These are phyloP conservation scores for Ctena decussata DNA, from an alignment of 2,888 invertebrate genomes.

Conservation along the genomic window DNA sequence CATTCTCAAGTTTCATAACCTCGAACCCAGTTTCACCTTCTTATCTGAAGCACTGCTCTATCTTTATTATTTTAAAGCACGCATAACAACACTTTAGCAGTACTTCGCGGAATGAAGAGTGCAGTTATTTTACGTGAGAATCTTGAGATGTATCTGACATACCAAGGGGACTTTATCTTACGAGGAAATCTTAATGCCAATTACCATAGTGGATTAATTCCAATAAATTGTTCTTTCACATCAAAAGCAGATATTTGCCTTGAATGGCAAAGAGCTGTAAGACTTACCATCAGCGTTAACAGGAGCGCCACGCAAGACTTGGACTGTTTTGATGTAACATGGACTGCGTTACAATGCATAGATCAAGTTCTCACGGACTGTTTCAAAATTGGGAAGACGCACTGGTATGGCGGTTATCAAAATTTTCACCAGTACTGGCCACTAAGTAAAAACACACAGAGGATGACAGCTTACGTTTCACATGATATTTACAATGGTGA, in stretches of 20 bases:
- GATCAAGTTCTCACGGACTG: conserved; percentile 74
- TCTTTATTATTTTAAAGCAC: too few species aligned
- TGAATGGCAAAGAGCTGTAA: conserved; percentile 36
- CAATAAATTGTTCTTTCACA: not conserved
- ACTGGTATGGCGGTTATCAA: conserved; percentile 96
- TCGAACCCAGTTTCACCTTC: too few species aligned
- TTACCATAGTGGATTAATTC: not conserved
- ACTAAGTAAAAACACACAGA: conserved; percentile 88
- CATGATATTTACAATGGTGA: conserved; percentile 72
- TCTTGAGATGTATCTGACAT: not conserved
- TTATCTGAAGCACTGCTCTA: too few species aligned
- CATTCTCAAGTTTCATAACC: too few species aligned
- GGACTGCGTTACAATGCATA: conserved; percentile 65
- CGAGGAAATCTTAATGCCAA: not conserved
- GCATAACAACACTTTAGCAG: too few species aligned
- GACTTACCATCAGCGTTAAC: not conserved
- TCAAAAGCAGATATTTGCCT: conserved; percentile 22
- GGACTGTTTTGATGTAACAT: conserved; percentile 69
- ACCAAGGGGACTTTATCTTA: not conserved
- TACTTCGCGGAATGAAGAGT: not conserved
- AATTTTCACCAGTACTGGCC: conserved; percentile 94
- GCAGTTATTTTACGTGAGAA: not conserved
- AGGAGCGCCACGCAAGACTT: conserved; percentile 5
- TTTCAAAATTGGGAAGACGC: conserved; percentile 74
- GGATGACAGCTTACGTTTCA: conserved; percentile 75